Conservation (phyloP, 2,888 invertebrate genomes). For the Pogonocherus hispidulus region DNA sequence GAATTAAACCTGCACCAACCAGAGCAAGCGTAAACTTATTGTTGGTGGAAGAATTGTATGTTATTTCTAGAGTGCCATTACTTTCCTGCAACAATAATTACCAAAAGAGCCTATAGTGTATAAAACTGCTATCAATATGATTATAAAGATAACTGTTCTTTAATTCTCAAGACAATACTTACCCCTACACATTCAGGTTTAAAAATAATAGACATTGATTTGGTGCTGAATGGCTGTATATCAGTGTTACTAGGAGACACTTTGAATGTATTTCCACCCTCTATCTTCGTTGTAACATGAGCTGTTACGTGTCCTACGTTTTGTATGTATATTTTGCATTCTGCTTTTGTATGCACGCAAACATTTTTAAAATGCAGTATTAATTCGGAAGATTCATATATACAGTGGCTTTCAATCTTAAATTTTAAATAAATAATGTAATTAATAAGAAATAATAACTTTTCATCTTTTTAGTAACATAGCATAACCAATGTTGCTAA, state of each 20-base stretch:
- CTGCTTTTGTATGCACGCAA: constrained; percentile 61
- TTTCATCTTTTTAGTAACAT: too few relatives aligned
- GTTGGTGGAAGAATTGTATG: constrained; percentile 39
- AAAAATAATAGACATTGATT: constrained; percentile 64
- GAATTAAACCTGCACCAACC: constrained; percentile 67
- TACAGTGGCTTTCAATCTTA: constrained; percentile 62
- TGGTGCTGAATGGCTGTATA: constrained; percentile 64
- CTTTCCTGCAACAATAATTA: constrained; percentile 44
- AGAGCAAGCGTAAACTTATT: constrained; percentile 58
- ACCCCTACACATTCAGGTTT: constrained; percentile 67
- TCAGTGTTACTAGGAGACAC: constrained; percentile 58
- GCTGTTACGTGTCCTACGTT: constrained; percentile 66
- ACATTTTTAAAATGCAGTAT: constrained; percentile 66
- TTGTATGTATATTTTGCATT: constrained; percentile 62
- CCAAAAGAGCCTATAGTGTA: too few relatives aligned
- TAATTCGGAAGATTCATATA: constrained; percentile 64
- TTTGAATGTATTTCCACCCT: constrained; percentile 57
- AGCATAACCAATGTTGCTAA: too few relatives aligned
- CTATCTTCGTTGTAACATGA: constrained; percentile 51
- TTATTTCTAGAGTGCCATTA: constrained; percentile 44
- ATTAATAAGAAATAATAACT: too few relatives aligned
- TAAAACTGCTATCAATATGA: too few relatives aligned
- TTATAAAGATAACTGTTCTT: too few relatives aligned
- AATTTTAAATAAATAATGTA: constrained; percentile 43
- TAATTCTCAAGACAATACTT: constrained; percentile 58